phyloP scores from a whole-genome alignment of 2,888 invertebrate genomes.

The Caenorhabditis sp. region DNA sequence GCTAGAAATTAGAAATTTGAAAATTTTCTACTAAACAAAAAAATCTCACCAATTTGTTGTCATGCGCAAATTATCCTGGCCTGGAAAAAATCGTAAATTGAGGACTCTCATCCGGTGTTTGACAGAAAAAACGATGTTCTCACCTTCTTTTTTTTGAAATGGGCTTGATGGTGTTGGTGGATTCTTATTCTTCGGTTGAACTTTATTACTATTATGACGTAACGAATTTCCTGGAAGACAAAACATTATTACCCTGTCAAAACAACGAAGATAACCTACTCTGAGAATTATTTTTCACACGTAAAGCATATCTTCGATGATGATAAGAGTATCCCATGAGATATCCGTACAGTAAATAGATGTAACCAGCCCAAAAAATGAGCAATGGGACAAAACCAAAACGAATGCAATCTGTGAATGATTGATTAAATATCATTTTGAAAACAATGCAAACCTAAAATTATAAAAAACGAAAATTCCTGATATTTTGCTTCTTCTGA shows the following conservation, averaged over 20 bases:
- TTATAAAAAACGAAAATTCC: not conserved
- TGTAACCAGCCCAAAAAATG: conserved; percentile 14
- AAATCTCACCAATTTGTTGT: conserved; percentile 3
- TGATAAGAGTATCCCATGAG: conserved; percentile 23
- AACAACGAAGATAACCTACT: too few relatives aligned
- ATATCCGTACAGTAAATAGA: conserved; percentile 32
- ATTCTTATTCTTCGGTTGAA: not conserved
- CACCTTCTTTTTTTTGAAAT: not conserved
- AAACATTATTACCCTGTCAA: too few relatives aligned
- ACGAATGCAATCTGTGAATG: conserved; percentile 18
- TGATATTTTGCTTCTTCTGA: not conserved
- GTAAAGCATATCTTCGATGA: conserved; percentile 15
- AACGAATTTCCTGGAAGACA: too few relatives aligned
- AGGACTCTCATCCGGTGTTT: conserved; percentile 24
- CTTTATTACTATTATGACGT: not conserved
- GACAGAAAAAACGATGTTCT: not conserved
- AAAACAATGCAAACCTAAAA: conserved; percentile 5
- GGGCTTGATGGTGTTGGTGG: not conserved
- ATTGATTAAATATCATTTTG: not conserved
- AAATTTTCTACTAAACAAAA: not conserved
- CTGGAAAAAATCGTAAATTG: conserved; percentile 22
- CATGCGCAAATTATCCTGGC: conserved; percentile 14
- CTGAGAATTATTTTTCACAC: not conserved
- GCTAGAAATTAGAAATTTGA: not conserved
- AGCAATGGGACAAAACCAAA: conserved; percentile 14